Evolutionary conservation across 92 coral and sea anemone species (phyloP), one percentile per base, ranked within the genome.

Genomic region (Umimayanthus kanabou): DNA sequence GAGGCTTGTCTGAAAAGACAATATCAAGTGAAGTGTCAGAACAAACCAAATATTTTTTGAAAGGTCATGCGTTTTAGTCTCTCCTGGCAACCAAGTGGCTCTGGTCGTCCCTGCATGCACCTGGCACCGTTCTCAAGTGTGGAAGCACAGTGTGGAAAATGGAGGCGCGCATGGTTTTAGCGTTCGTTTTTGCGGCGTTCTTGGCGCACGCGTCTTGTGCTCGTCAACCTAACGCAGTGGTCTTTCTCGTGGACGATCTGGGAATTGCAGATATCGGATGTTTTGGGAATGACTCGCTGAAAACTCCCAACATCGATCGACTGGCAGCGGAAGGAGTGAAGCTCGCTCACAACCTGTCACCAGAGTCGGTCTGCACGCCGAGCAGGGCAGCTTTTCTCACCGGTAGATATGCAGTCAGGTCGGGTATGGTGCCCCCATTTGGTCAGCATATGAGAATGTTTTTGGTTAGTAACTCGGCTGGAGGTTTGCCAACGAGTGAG

Each of bases 191-290:
- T 23, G 73, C 18, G 58, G 58, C 73, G 73, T 67, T 67, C 30
- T 8, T n/a, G 3, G 73, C 73, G 14, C 73, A 2, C 2, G 30
- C 73, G 28, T 67, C 73, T n/a, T n/a, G 33, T 28, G 33, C 4
- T 67, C 73, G 73, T 67, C 73, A 23, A 67, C 73, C 73, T n/a
- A 67, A 67, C 30, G 73, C 30, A 23, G 73, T 67, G 33, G 30
- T 67, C 26, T 67, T 67, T 67, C 73, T 67, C 30, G 73, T 67
- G 73, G 73, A 88, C 30, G 70, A 79, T 29, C 71, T 76, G 29
- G 92, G 92, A 50, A 53, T 86, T 30, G 92, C 85, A 42, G 92
- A 90, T 73, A 73, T 90, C 0, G 92, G 90, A 29, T 90, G 92
- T 76, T 89, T 89, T 66, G 91, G 91, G 40, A 89, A 89, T 71